phyloP scores from a whole-genome alignment of 2,113 vertebrate genomes.

The Catharus bicknelli region DNA sequence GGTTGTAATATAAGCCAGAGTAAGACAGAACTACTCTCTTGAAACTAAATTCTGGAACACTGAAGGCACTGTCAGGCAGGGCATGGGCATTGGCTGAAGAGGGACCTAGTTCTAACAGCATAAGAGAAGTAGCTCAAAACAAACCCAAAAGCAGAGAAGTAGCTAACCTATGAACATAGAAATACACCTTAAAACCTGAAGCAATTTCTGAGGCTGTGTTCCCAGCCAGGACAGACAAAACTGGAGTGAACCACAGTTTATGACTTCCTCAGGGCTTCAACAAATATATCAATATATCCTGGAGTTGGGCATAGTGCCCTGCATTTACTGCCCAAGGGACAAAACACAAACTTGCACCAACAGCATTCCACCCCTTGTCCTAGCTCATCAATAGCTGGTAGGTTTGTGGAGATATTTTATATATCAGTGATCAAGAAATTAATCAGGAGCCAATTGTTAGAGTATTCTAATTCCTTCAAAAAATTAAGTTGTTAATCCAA shows the following conservation, averaged over 20 bases:
- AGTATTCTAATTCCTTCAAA: neutral
- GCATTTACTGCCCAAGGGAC: neutral
- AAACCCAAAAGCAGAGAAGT: neutral
- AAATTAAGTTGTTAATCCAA: neutral
- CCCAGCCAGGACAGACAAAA: neutral
- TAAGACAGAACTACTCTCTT: neutral
- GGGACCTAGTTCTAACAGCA: neutral
- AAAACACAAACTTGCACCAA: neutral
- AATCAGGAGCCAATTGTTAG: neutral
- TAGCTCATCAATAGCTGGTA: neutral
- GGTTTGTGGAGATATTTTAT: neutral
- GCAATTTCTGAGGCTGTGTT: neutral
- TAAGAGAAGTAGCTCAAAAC: neutral
- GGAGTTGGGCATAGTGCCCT: neutral
- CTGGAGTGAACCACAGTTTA: neutral
- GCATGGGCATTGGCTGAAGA: neutral
- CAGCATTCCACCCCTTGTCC: rapidly evolving
- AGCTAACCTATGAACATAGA: neutral
- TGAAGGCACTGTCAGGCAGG: neutral
- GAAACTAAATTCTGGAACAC: neutral
- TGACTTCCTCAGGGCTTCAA: neutral
- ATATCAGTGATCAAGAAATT: neutral
- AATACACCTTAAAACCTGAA: neutral
- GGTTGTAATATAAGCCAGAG: neutral
- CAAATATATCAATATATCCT: neutral